Evolutionary conservation across 2,888 invertebrate genomes (phyloP), one percentile per base, ranked within the genome.

Genomic region (Choristoneura rosaceana): DNA sequence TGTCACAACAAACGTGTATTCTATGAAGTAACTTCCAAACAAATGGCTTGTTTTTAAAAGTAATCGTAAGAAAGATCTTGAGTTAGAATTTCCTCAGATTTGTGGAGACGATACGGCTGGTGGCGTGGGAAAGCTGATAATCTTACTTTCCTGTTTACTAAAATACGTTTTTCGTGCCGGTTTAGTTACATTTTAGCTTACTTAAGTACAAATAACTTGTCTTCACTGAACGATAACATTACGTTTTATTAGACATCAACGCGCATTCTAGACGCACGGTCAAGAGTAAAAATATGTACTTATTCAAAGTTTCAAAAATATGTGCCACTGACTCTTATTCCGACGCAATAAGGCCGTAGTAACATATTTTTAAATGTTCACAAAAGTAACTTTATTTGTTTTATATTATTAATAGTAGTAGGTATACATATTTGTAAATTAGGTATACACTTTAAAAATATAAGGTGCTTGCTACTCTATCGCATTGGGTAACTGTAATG

Each of bases 121-220:
- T 68, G 71, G 67, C 71, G 67, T 71, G 71, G 67, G 71, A 71
- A 71, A 63, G 62, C 9, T n/a, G 7, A 58, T 62, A 58, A 68
- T 68, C 71, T 68, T 47, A 55, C 62, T 63, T 68, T 65, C 67
- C 71, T 64, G 67, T 33, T 60, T 67, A 71, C 71, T 67, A 62
- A 58, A 65, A 67, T 55, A 67, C 63, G 34, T 41, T 67, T 71
- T 50, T 38, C 5, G 47, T 50, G n/a, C 25, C 12, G 15, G 2
- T 61, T 34, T 34, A 64, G 14, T 63, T 34, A 64, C 45, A 4
- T 15, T 50, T 50, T n/a, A 12, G 15, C 45, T 45, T 12, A n/a
- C 3, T 12, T 43, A 4, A 43, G 43, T 12, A 43, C 43, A 47
- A 5, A 52, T 9, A 15, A 50, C 10, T 45, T 45, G 4, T 3